Base-by-base conservation (phyloP, 2,888 invertebrate species). In the Drosophila anomalata region DNA sequence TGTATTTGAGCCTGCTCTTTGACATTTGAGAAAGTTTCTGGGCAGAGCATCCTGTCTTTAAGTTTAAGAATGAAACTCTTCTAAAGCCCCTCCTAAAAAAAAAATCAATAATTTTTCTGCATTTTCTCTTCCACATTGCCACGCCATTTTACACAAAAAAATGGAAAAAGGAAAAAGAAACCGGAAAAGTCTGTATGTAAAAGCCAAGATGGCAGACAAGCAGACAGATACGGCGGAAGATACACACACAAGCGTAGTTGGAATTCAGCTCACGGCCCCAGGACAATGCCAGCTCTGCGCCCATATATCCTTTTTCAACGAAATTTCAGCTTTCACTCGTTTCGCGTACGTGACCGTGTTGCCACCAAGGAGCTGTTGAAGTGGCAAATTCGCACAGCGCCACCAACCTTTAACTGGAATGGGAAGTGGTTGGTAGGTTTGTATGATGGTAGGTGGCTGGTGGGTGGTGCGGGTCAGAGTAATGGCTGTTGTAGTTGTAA, bases 301-400 rank as follows among this genome's bases (percentile, higher is more conserved):
- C 79, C 81, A 84, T 81, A 87, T 87, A 81, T 81, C 85, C 81
- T 87, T 81, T 81, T 87, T 81, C 87, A 81, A 84, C 85, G 74
- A 76, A 84, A 79, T 80, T 80, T 74, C 79, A 81, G 81, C 81
- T 81, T 81, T 81, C 81, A 81, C 87, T 87, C 67, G 81, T 71
- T 66, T 60, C 70, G 76, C 76, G 79, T 71, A 88, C 88, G 85
- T 86, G 89, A 76, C 82, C 69, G 82, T 75, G 79, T 77, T 84
- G 82, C 88, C 90, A 79, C 89, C 87, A 89, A 90, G 90, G 89
- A 90, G 90, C 90, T 90, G 90, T 90, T 90, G 90, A 90, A 90
- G 90, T 90, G 90, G 89, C 90, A 90, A 90, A 90, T 90, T 90
- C 89, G 72, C 65, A 56, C 51, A 70, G 70, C 41, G 59, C 56